Base-by-base conservation (phyloP, 2,797 vertebrate species). In the Amblyopsis hoosieri region DNA sequence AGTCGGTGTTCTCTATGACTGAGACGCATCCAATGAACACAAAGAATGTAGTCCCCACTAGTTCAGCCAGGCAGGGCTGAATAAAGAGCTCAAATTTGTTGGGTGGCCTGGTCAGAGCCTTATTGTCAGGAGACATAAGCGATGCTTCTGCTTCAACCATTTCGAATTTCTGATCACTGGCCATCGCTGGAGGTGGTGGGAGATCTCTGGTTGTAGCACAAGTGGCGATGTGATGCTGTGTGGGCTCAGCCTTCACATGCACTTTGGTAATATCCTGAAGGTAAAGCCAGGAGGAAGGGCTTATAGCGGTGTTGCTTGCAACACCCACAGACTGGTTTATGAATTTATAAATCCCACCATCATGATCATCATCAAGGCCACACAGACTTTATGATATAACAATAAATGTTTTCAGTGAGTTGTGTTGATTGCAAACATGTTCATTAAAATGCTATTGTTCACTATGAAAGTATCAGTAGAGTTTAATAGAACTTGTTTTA, bases 1-100 rank as follows among this genome's bases (percentile, higher is more conserved):
- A 57, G 0, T 57, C 71, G 0, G 69, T 33, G 0, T 94, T 90
- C 84, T 96, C 92, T 0, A 97, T 91, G 49, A 94, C 95, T 0
- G 96, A 94, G 42, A 96, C 85, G 14, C 95, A 97, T 42, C 96
- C 95, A 0, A 92, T 67, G 86, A 96, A 98, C 64, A 95, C 89
- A 66, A 98, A 97, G 83, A 97, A 89, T 45, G 87, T 72, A 0
- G 87, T 94, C 51, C 96, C 97, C 69, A 98, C 55, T 2, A 96
- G 65, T 80, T 99, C 96, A 0, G 91, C 96, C 67, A 94, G 3
- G 31, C 96, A 97, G 0, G 96, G 96, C 89, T 96, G 96, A 6
- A 91, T 1, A 0, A 91, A 15, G 0, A 0, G 78, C 80, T 97
- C 94, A 0, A 68, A 95, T 12, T 33, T 87, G 78, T 64, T 85